Percentiles rank a stretch among this genome's conserved stretches.
Conservation (phyloP, 2,888 invertebrate genomes). For the Caprella mutica region DNA sequence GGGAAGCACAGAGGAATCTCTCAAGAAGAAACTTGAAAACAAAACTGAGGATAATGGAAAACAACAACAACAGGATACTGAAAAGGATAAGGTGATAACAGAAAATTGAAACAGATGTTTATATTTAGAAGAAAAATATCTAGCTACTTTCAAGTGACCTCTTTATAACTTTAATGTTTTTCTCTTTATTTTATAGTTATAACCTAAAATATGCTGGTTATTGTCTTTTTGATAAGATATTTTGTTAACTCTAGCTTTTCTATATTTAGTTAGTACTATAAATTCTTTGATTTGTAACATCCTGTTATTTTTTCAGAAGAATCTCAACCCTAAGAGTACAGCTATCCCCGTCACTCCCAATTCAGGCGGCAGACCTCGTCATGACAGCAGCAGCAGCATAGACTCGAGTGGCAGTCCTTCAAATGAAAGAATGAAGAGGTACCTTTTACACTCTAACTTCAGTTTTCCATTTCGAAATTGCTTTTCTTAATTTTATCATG, state of each 20-base stretch:
- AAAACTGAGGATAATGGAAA: too few species aligned
- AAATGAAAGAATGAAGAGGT: conserved; percentile 28
- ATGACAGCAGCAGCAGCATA: conserved; percentile 26
- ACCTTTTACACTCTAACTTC: too few species aligned
- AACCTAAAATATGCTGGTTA: conserved; percentile 7
- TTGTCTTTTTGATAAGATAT: conserved; percentile 12
- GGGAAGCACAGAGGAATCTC: too few species aligned
- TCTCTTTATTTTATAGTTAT: neutral
- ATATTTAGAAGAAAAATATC: neutral
- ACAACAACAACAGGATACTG: too few species aligned
- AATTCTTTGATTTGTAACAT: conserved; percentile 1
- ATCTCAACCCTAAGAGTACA: too few species aligned
- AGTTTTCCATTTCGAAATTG: too few species aligned
- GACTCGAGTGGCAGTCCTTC: conserved; percentile 19
- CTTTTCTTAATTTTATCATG: too few species aligned
- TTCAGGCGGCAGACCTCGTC: conserved; percentile 19
- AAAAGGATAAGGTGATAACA: too few species aligned
- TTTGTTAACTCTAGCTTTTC: conserved; percentile 9
- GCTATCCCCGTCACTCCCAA: too few species aligned
- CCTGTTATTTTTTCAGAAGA: neutral
- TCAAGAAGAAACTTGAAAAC: too few species aligned
- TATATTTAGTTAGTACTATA: conserved; percentile 2
- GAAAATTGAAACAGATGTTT: neutral
- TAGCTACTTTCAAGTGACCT: neutral
- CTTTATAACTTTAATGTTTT: neutral